Percentiles rank a stretch among this genome's conserved stretches.
Evolutionary conservation across 2,113 vertebrate genomes (phyloP).

Genomic region (Forbesichthys papilliferus): DNA sequence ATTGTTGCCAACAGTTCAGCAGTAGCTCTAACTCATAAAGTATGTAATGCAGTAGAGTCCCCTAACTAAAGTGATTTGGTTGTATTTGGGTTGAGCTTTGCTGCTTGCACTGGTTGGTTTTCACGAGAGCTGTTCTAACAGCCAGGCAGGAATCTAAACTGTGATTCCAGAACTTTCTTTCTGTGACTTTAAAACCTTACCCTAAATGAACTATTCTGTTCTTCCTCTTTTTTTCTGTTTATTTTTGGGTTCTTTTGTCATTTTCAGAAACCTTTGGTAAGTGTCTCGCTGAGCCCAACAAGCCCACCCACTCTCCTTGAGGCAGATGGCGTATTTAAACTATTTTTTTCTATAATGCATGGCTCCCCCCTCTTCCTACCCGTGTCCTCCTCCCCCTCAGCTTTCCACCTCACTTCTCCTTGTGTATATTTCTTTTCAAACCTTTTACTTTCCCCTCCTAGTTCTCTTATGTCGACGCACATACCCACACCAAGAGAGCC

Average conservation of each 20-base stretch:
- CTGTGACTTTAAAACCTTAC: conserved; percentile 13
- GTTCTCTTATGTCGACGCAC: conserved; percentile 12
- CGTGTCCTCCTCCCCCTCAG: conserved; percentile 22
- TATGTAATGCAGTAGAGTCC: neutral
- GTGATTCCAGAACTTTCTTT: conserved; percentile 7
- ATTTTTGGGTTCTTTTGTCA: conserved; percentile 77
- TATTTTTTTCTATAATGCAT: conserved; percentile 82
- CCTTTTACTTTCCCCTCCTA: neutral
- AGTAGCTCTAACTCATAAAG: neutral
- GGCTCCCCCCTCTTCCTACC: conserved; percentile 53
- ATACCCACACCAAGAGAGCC: neutral
- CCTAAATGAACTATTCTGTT: conserved; percentile 76
- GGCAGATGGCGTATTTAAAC: conserved; percentile 85
- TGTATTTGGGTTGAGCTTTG: neutral
- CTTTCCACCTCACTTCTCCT: conserved; percentile 19
- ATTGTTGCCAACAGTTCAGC: neutral
- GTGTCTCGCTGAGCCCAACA: conserved; percentile 77
- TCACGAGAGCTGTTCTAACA: conserved; percentile 10
- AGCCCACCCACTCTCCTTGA: conserved; percentile 79
- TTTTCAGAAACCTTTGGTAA: conserved; percentile 99
- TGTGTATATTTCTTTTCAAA: conserved; percentile 20
- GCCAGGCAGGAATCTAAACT: conserved; percentile 10
- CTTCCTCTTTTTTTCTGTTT: conserved; percentile 65
- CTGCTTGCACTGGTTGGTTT: neutral
- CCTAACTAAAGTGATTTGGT: neutral